Percentiles rank a stretch among this genome's conserved stretches.
Conservation (phyloP, 2,797 vertebrate genomes). For the Crypturellus tataupa region DNA sequence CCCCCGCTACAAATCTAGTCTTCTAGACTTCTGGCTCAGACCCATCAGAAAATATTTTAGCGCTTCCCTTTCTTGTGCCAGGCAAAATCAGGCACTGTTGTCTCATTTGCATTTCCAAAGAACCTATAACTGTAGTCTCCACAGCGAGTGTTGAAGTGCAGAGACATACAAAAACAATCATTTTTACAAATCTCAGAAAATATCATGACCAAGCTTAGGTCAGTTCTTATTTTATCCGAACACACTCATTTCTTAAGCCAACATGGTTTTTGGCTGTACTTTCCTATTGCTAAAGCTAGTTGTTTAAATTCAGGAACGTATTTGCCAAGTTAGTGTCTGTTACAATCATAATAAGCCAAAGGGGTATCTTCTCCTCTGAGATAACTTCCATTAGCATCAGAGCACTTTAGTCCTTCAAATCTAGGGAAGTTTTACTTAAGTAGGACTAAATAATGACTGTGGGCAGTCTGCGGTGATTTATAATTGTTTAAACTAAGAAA, state of each 20-base stretch:
- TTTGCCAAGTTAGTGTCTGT: neutral
- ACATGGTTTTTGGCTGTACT: slow-evolving; percentile 29
- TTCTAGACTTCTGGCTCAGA: slow-evolving; percentile 72
- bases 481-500: neutral
- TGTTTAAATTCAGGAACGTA: neutral
- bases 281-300: slow-evolving; percentile 13
- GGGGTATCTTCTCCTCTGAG: neutral
- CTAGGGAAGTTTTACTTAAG: neutral
- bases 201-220: slow-evolving; percentile 41
- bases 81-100: slow-evolving; percentile 72
- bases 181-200: neutral
- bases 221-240: slow-evolving; percentile 43
- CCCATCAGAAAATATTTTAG: slow-evolving; percentile 73
- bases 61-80: slow-evolving; percentile 67
- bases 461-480: neutral
- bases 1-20: slow-evolving; percentile 64
- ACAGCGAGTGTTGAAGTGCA: slow-evolving; percentile 57
- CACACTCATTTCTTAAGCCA: slow-evolving; percentile 9
- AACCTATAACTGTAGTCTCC: slow-evolving; percentile 55
- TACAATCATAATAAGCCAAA: neutral
- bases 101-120: slow-evolving; percentile 75
- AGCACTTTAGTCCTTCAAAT: neutral
- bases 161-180: slow-evolving; percentile 36
- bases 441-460: neutral
- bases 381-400: neutral